Evolutionary conservation across 2,113 vertebrate species (phyloP).

Genomic region (Gobiocypris rarus): DNA sequence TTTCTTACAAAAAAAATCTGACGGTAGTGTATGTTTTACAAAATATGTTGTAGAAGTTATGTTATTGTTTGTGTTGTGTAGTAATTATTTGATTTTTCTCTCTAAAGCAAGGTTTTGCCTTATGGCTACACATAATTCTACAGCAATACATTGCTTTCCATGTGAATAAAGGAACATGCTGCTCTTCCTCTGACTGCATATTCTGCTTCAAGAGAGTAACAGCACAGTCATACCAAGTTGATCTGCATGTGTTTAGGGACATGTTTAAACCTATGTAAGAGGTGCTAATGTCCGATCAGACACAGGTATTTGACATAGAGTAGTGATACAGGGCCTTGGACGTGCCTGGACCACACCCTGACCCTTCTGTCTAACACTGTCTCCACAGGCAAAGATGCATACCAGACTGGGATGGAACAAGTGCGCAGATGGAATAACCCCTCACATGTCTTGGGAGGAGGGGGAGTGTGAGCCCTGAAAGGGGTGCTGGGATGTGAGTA

Average conservation of each 20-base stretch:
- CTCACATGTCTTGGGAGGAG: conserved; percentile 71
- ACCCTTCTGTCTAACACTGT: conserved; percentile 41
- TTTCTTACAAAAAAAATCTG: neutral
- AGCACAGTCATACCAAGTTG: conserved; percentile 55
- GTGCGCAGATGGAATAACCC: conserved; percentile 54
- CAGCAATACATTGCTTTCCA: neutral
- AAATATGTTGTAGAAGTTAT: neutral
- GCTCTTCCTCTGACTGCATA: conserved; percentile 7
- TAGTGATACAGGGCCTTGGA: conserved; percentile 31
- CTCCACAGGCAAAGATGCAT: conserved; percentile 70
- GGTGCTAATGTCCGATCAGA: conserved; percentile 54
- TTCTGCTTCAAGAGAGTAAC: conserved; percentile 22
- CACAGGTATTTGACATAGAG: conserved; percentile 42
- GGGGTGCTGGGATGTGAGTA: conserved; percentile 68
- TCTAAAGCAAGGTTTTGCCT: neutral
- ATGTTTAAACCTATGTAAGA: conserved; percentile 37
- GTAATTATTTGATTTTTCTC: neutral
- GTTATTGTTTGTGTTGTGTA: neutral
- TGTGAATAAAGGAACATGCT: neutral
- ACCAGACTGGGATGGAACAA: conserved; percentile 66
- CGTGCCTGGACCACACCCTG: conserved; percentile 42
- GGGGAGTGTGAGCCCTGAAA: conserved; percentile 74
- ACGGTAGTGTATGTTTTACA: neutral
- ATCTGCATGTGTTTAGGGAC: conserved; percentile 46
- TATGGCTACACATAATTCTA: neutral